These are phyloP conservation scores for Boloria selene DNA, from an alignment of 2,888 invertebrate species.

Conservation along the genomic window DNA sequence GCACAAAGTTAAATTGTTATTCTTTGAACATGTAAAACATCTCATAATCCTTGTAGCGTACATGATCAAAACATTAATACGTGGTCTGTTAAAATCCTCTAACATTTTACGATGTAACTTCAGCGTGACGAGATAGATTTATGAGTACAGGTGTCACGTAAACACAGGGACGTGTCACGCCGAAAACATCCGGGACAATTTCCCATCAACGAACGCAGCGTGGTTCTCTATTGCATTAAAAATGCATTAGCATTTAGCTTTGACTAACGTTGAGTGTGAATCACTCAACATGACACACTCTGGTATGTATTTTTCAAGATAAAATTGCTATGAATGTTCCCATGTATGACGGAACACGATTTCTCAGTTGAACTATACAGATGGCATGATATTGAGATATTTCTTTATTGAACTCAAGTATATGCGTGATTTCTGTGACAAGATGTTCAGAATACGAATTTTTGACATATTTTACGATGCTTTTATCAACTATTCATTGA, in stretches of 20 bases:
- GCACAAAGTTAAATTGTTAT: background rate
- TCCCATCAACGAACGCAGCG: conserved; percentile 9
- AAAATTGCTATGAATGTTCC: conserved; percentile 1
- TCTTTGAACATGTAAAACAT: background rate
- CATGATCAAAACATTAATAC: conserved; percentile 9
- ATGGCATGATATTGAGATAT: background rate
- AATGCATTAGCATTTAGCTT: conserved; percentile 30
- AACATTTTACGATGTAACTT: conserved; percentile 23
- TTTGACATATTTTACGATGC: too few relatives aligned
- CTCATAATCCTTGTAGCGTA: background rate
- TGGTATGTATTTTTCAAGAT: conserved; percentile 11
- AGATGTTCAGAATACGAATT: too few relatives aligned
- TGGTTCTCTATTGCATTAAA: conserved; percentile 21
- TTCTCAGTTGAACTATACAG: background rate
- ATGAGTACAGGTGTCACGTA: conserved; percentile 15
- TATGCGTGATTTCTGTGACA: too few relatives aligned
- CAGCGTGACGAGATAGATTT: conserved; percentile 24
- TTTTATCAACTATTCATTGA: too few relatives aligned
- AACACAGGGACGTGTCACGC: conserved; percentile 18
- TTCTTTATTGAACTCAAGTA: too few relatives aligned
- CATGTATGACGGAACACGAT: background rate
- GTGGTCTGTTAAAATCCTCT: conserved; percentile 9
- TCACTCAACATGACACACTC: conserved; percentile 13
- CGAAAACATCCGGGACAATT: conserved; percentile 19
- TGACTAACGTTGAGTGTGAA: conserved; percentile 23